These are phyloP conservation scores for Ceraclea dissimilis DNA, from an alignment of 2,888 invertebrate genomes.

Conservation along the genomic window DNA sequence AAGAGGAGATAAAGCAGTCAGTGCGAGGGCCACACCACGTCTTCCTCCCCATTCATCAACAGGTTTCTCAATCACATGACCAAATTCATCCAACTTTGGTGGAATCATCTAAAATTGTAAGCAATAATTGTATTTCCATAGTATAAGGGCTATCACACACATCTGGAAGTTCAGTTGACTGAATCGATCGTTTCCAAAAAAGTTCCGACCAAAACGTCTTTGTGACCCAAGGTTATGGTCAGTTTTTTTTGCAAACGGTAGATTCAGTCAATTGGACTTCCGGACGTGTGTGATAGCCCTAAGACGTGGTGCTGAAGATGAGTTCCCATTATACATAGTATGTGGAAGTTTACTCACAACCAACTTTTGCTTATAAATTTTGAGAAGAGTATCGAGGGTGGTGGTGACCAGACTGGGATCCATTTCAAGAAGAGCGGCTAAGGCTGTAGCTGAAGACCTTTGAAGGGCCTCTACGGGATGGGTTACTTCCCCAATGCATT, in stretches of 20 bases:
- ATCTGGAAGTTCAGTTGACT: too few species aligned
- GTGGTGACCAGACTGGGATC: constrained; percentile 41
- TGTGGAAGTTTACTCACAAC: constrained; percentile 51
- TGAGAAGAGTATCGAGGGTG: constrained; percentile 57
- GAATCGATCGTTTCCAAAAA: too few species aligned
- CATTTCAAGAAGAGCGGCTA: constrained; percentile 58
- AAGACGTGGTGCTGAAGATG: too few species aligned
- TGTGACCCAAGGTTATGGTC: too few species aligned
- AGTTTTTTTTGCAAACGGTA: too few species aligned
- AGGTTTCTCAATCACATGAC: constrained; percentile 75
- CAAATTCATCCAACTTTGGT: constrained; percentile 83
- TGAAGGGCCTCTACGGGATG: constrained; percentile 79
- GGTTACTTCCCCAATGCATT: constrained; percentile 62
- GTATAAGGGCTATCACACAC: too few species aligned
- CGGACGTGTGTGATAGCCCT: too few species aligned
- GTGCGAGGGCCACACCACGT: constrained; percentile 78
- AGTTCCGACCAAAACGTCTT: too few species aligned
- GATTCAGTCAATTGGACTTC: too few species aligned
- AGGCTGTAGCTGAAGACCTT: constrained; percentile 71
- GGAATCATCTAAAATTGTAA: constrained; percentile 58
- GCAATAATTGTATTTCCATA: neutral
- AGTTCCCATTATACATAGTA: too few species aligned
- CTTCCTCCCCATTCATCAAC: constrained; percentile 89
- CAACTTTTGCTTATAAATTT: constrained; percentile 68
- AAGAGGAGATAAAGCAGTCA: constrained; percentile 68